phyloP scores from a whole-genome alignment of 2,797 vertebrate genomes.

The Meriones psammophilus region DNA sequence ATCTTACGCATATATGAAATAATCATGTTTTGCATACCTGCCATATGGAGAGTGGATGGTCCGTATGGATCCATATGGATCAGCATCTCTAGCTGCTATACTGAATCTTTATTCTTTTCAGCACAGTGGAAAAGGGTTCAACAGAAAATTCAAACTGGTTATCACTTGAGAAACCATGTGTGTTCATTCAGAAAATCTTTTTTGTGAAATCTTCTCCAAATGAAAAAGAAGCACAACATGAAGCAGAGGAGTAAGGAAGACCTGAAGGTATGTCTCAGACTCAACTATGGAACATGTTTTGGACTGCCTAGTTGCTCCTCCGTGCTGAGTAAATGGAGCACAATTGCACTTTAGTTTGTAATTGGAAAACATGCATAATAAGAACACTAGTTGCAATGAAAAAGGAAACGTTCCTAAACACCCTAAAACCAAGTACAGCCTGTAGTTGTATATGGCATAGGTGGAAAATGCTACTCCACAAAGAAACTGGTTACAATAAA shows the following conservation, averaged over 20 bases:
- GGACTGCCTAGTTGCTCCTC: not conserved
- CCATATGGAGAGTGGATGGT: not conserved
- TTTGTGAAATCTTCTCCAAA: slow-evolving; percentile 6
- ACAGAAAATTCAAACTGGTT: slow-evolving; percentile 62
- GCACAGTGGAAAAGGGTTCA: slow-evolving; percentile 43
- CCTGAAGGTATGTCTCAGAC: not conserved
- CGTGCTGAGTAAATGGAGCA: not conserved
- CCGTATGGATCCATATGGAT: not conserved
- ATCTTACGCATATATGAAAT: not conserved
- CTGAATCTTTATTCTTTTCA: slow-evolving; percentile 11
- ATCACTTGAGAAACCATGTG: slow-evolving; percentile 7
- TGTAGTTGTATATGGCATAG: no score
- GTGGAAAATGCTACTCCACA: not conserved
- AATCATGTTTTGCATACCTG: slow-evolving; percentile 38
- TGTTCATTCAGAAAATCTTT: slow-evolving; percentile 51
- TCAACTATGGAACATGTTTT: not conserved
- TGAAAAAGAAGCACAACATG: not conserved
- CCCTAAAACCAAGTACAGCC: not conserved
- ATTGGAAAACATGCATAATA: slow-evolving; percentile 26
- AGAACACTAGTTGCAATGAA: not conserved
- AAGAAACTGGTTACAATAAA: not conserved
- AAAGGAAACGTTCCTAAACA: not conserved
- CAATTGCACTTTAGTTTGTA: not conserved
- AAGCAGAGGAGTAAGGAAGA: not conserved
- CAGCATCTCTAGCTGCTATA: slow-evolving; percentile 10